Conservation (phyloP, 2,113 vertebrate species). For the Lamprotornis superbus region DNA sequence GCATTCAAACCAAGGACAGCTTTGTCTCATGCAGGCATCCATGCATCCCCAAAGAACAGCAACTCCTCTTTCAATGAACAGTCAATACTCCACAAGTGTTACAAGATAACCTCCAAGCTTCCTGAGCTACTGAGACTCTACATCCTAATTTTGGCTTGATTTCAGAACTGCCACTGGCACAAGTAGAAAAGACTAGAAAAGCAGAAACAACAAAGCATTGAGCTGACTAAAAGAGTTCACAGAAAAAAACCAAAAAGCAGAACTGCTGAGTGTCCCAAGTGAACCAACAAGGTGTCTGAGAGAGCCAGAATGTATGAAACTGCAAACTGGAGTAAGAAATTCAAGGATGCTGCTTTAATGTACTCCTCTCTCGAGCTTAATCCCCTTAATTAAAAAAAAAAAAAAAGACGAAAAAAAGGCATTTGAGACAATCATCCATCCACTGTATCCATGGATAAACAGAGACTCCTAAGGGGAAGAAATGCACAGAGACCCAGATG, state of each 20-base stretch:
- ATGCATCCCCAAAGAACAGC: neutral
- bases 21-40: neutral
- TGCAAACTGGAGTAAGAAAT: neutral
- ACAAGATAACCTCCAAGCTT: neutral
- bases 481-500: neutral
- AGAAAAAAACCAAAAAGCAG: neutral
- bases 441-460: neutral
- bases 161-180: neutral
- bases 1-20: neutral
- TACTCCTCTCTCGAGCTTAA: neutral
- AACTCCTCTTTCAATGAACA: neutral
- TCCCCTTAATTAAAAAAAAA: neutral
- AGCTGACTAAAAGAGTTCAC: neutral
- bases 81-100: fast-evolving
- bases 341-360: neutral
- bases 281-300: neutral
- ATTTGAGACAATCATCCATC: neutral
- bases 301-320: neutral
- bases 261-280: neutral
- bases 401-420: neutral
- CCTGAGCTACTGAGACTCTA: neutral
- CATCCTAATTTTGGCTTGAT: neutral
- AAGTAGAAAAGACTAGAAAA: neutral
- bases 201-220: neutral
- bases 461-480: neutral